Base-by-base conservation (phyloP, 2,888 invertebrate species). In the Xestia c-nigrum region DNA sequence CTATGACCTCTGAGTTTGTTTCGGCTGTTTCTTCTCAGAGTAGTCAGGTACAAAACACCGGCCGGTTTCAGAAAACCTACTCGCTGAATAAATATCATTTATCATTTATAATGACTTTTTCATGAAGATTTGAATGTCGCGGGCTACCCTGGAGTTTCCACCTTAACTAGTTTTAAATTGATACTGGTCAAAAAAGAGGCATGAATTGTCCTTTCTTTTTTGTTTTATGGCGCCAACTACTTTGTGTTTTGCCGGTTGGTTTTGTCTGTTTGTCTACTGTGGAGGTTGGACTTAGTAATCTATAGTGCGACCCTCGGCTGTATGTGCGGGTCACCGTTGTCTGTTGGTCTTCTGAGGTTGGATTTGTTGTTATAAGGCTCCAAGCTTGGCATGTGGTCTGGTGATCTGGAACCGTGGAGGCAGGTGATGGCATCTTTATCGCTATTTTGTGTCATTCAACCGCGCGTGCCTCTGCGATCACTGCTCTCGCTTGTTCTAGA, bases 381-480 rank as follows among this genome's bases (percentile, higher is more conserved):
- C 38, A 21, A 19, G 7, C 6, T 31, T 9, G 21, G 47, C 14
- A 16, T 12, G 14, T 14, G 21, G 24, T 4, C 12, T 2, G 40
- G 12, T 19, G 6, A 50, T n/a, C 55, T 40, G 43, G 7, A 31
- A 0, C 16, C 9, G 38, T 52, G 61, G 14, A 24, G 10, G 31
- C 38, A 40, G 63, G 43, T 40, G 55, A 19, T 9, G 63, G 19
- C 31, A 24, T 38, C 50, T 50, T 3, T 21, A 6, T 1, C 0
- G 16, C 19, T 16, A 19, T 1, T 24, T 55, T n/a, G 12, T 66
- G 83, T 93, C 91, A 94, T 88, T 94, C 93, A 52, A 61, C 84
- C n/a, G 93, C 92, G 24, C 92, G 91, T 1, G 96, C 94, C 74
- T 96, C 95, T 1, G 94, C 93, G 79, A 96, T 90, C 40, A 96